Percentiles rank a stretch among this genome's conserved stretches.
phyloP scores from a whole-genome alignment of 1,140 invertebrate species.

The Physella acuta region DNA sequence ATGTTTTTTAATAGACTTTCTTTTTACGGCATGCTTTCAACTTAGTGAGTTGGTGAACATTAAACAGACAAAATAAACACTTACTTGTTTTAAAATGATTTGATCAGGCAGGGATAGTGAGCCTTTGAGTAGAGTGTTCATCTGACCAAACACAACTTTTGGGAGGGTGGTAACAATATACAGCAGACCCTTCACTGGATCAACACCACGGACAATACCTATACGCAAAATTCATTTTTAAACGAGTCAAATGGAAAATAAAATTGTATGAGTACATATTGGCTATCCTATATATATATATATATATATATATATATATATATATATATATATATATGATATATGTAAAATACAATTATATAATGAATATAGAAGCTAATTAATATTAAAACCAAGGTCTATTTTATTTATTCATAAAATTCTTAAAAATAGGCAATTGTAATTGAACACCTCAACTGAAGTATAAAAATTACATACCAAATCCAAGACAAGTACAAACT shows the following conservation, averaged over 20 bases:
- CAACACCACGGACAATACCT: slow-evolving; percentile 52
- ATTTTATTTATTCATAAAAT: too few species aligned
- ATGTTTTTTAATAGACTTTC: not conserved
- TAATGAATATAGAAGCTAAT: too few species aligned
- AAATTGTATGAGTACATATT: too few species aligned
- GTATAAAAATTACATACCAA: slow-evolving; percentile 35
- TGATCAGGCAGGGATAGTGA: slow-evolving; percentile 43
- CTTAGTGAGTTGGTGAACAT: not conserved
- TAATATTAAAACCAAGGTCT: too few species aligned
- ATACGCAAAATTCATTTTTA: too few species aligned
- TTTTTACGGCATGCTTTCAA: not conserved
- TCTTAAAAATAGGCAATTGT: too few species aligned
- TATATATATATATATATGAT: too few species aligned
- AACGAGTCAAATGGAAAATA: too few species aligned
- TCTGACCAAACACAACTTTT: slow-evolving; percentile 31
- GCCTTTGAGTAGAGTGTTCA: slow-evolving; percentile 49
- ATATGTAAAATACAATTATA: too few species aligned
- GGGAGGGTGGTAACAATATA: slow-evolving; percentile 46
- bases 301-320: too few species aligned
- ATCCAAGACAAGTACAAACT: slow-evolving; percentile 44
- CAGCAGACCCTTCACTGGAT: slow-evolving; percentile 36
- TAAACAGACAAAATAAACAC: not conserved
- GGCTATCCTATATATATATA: too few species aligned
- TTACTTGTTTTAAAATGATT: slow-evolving; percentile 41
- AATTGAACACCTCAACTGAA: too few species aligned